Percentiles rank a stretch among this genome's conserved stretches.
phyloP scores from a whole-genome alignment of 2,113 vertebrate genomes.

The Archocentrus centrarchus region DNA sequence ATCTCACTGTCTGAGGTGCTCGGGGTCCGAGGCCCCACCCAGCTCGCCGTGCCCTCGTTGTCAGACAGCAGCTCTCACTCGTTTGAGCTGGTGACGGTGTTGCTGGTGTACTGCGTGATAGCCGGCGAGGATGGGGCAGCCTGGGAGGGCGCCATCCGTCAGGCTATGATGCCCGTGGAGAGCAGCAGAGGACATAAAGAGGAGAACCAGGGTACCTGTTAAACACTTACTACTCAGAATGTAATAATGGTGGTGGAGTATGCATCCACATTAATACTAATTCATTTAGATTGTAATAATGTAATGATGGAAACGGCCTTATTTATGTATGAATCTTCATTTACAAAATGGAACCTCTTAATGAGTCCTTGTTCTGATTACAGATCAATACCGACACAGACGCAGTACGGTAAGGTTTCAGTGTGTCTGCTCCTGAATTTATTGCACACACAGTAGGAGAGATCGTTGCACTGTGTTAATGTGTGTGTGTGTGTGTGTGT shows the following conservation, averaged over 20 bases:
- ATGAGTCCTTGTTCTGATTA: conserved; percentile 6
- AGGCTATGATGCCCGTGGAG: conserved; percentile 80
- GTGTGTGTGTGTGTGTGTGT: conserved; percentile 17
- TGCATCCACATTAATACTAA: too few relatives aligned
- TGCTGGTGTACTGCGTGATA: conserved; percentile 74
- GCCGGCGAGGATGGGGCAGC: conserved; percentile 40
- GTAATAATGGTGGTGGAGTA: too few relatives aligned
- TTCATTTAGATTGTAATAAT: too few relatives aligned
- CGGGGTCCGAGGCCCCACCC: conserved; percentile 69
- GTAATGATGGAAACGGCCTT: too few relatives aligned
- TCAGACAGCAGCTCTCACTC: conserved; percentile 44
- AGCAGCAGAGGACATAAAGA: conserved; percentile 13
- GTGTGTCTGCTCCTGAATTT: not conserved
- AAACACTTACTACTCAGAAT: too few relatives aligned
- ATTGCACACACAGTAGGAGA: not conserved
- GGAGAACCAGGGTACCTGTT: not conserved
- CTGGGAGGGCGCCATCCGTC: conserved; percentile 76
- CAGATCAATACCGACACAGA: conserved; percentile 47
- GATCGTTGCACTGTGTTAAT: not conserved
- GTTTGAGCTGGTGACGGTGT: conserved; percentile 76
- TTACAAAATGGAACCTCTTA: not conserved
- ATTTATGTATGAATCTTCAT: too few relatives aligned
- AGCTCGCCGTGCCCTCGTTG: conserved; percentile 44
- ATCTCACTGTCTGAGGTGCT: conserved; percentile 79
- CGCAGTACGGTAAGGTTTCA: conserved; percentile 58